phyloP scores from a whole-genome alignment of 2,113 vertebrate genomes.

The Sceloporus tristichus region DNA sequence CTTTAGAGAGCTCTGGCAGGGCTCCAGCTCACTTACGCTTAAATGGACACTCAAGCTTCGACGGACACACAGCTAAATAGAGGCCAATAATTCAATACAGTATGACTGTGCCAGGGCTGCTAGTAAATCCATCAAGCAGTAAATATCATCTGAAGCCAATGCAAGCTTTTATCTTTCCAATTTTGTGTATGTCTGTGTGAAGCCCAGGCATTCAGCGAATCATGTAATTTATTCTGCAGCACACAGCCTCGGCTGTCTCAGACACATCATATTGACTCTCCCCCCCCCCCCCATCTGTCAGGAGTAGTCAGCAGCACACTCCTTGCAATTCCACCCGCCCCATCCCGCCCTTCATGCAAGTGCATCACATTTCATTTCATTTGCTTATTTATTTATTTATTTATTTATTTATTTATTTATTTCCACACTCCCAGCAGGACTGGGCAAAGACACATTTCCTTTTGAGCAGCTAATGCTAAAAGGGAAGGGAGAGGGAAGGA shows the following conservation, averaged over 20 bases:
- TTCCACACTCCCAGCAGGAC: conserved; percentile 68
- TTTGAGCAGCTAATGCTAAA: conserved; percentile 81
- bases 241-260: conserved; percentile 80
- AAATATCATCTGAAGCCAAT: conserved; percentile 89
- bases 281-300: conserved; percentile 78
- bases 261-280: conserved; percentile 86
- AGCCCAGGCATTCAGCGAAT: conserved; percentile 82
- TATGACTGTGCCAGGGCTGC: conserved; percentile 83
- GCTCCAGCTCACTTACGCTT: conserved; percentile 85
- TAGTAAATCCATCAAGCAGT: conserved; percentile 89
- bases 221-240: conserved; percentile 88
- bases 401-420: conserved; percentile 81
- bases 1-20: conserved; percentile 77
- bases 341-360: conserved; percentile 66
- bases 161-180: conserved; percentile 89
- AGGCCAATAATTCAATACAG: conserved; percentile 89
- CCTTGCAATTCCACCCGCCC: conserved; percentile 46
- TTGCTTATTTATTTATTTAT: conserved; percentile 63
- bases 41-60: conserved; percentile 86
- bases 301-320: conserved; percentile 76
- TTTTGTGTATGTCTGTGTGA: conserved; percentile 83
- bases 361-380: conserved; percentile 77
- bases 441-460: conserved; percentile 79
- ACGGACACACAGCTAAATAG: conserved; percentile 85
- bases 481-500: conserved; percentile 53